These are phyloP conservation scores for Scaptodrosophila latifasciaeformis DNA, from an alignment of 2,888 invertebrate genomes.

Conservation along the genomic window DNA sequence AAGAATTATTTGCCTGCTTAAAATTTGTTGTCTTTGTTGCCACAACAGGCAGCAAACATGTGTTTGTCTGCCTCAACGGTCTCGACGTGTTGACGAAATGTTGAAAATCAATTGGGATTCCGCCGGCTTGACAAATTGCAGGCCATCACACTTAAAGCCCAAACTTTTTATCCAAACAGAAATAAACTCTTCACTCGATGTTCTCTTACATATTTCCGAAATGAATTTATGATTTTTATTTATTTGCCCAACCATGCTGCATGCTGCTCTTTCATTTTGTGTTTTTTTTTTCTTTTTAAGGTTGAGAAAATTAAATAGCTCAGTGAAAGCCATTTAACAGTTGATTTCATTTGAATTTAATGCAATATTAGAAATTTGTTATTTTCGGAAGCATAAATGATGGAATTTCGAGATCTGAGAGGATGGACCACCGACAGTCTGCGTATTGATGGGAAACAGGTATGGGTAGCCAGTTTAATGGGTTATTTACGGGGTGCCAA, in stretches of 20 bases:
- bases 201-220: conserved; percentile 46
- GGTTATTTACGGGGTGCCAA: too few relatives aligned
- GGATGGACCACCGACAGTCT: conserved; percentile 54
- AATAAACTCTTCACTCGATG: too few relatives aligned
- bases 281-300: conserved; percentile 25
- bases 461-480: too few relatives aligned
- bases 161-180: too few relatives aligned
- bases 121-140: not conserved
- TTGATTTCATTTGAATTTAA: conserved; percentile 66
- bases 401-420: conserved; percentile 35
- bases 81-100: conserved; percentile 35
- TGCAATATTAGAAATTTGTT: conserved; percentile 60
- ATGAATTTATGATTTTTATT: conserved; percentile 31
- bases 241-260: conserved; percentile 24
- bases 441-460: too few relatives aligned
- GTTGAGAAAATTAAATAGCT: conserved; percentile 60
- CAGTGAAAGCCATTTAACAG: conserved; percentile 64
- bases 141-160: too few relatives aligned
- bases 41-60: conserved; percentile 45
- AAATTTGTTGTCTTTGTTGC: conserved; percentile 43
- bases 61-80: too few relatives aligned
- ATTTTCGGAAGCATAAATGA: conserved; percentile 38
- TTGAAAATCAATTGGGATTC: conserved; percentile 9
- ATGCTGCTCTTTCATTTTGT: too few relatives aligned
- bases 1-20: conserved; percentile 44